Evolutionary conservation across 2,797 vertebrate species (phyloP).

Genomic region (Scleropages formosus): DNA sequence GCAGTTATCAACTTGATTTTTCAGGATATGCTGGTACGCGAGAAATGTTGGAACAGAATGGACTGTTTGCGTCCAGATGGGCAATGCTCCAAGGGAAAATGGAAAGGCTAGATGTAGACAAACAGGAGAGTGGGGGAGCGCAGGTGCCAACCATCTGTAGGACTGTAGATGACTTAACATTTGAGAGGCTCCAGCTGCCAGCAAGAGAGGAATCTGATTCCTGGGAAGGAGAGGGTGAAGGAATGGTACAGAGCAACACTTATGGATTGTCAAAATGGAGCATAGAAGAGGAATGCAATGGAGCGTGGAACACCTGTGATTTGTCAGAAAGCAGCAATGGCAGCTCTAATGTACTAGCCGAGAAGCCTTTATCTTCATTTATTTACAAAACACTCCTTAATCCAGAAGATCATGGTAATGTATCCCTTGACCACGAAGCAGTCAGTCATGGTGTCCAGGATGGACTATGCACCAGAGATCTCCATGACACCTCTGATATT

Average conservation of each 20-base stretch:
- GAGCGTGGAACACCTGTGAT: slow-evolving; percentile 24
- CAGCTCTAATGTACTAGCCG: slow-evolving; percentile 52
- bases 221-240: background rate
- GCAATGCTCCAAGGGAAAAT: background rate
- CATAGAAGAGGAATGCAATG: slow-evolving; percentile 41
- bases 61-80: slow-evolving; percentile 21
- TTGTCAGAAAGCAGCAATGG: slow-evolving; percentile 41
- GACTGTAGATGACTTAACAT: background rate
- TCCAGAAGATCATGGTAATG: slow-evolving; percentile 31
- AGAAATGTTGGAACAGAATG: slow-evolving; percentile 9
- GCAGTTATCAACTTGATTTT: no score
- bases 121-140: slow-evolving; percentile 24
- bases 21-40: background rate
- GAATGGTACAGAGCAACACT: background rate
- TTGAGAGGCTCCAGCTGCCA: background rate
- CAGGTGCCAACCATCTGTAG: background rate
- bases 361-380: slow-evolving; percentile 68
- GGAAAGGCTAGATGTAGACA: background rate
- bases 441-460: slow-evolving; percentile 24
- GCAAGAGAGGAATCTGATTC: background rate
- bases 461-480: background rate
- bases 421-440: slow-evolving; percentile 44
- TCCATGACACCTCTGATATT: background rate
- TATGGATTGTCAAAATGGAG: slow-evolving; percentile 47
- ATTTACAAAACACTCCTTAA: slow-evolving; percentile 11